Base-by-base conservation (phyloP, 2,113 vertebrate species). In the Sialia sialis region DNA sequence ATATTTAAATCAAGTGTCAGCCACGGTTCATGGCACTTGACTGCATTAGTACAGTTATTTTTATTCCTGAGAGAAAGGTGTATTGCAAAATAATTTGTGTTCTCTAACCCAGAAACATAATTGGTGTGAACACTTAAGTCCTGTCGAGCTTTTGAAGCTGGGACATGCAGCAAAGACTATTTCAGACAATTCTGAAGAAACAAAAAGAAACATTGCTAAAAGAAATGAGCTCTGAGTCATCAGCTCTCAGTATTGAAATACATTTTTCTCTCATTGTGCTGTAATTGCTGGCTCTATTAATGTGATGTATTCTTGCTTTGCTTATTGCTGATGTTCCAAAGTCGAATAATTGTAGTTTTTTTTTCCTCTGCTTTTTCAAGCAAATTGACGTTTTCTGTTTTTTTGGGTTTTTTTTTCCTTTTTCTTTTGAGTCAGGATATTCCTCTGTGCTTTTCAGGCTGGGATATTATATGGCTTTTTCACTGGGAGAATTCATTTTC, bases 221-320 rank as follows among this genome's bases (percentile, higher is more conserved):
- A 84, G 79, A 34, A 95, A 72, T 62, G 86, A 93, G 54, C 87
- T 96, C 80, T 93, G 94, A 96, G 81, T 95, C 84, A 90, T 97
- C 94, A 93, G 41, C 87, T 97, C 75, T 96, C 91, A 86, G 92
- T 55, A 93, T 70, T 96, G 82, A 90, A 95, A 91, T 93, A 89
- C 81, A 90, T 93, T 96, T 96, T 93, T 93, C 79, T 88, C 77
- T 72, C 51, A 90, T 88, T 91, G 87, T 89, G 79, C 66, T 88
- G 16, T 97, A 97, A 96, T 96, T 94, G 82, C 79, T 90, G 72
- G 36, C 84, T 96, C 81, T 77, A 78, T 96, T 94, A 96, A 89
- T 91, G 85, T 56, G 86, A 73, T 93, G 76, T 84, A 55, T 89
- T 95, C 72, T 77, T 95, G 80, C 90, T 69, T 73, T 76, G 41